Percentiles rank a stretch among this genome's conserved stretches.
These are phyloP conservation scores for Chrysodeixis includens DNA, from an alignment of 2,888 invertebrate genomes.

Conservation along the genomic window DNA sequence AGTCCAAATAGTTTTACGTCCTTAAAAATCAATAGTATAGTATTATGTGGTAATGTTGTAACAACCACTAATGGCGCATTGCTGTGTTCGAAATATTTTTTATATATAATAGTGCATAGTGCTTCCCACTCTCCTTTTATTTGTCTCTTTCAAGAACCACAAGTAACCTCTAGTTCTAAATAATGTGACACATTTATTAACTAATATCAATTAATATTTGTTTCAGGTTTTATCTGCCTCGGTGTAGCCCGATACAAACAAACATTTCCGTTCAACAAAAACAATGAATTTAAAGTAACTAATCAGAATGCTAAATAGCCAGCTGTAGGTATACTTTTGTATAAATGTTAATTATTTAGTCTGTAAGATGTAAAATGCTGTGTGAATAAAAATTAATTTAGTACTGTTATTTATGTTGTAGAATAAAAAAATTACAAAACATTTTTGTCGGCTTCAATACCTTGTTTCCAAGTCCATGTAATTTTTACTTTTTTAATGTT, in stretches of 20 bases:
- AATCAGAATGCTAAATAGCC: conserved; percentile 16
- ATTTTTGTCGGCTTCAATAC: not conserved
- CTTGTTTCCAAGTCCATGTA: not conserved
- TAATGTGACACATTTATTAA: no score
- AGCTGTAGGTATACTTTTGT: conserved; percentile 9
- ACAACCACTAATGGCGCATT: no score
- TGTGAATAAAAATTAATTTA: conserved; percentile 25
- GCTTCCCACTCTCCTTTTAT: no score
- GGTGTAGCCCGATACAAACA: conserved; percentile 89
- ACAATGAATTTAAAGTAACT: conserved; percentile 63
- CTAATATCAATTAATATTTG: no score
- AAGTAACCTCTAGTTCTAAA: no score
- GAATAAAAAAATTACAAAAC: conserved; percentile 14
- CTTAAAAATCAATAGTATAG: no score
- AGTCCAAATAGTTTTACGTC: no score
- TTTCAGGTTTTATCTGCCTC: conserved; percentile 89
- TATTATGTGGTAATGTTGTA: no score
- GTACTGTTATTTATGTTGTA: conserved; percentile 13
- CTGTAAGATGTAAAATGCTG: conserved; percentile 33
- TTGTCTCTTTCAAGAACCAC: no score
- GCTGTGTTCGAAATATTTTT: no score
- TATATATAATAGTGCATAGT: no score
- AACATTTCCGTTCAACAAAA: conserved; percentile 85
- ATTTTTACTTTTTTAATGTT: not conserved
- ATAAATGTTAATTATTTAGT: conserved; percentile 16